Evolutionary conservation across 2,113 vertebrate genomes (phyloP).

Genomic region (Mixornis gularis): DNA sequence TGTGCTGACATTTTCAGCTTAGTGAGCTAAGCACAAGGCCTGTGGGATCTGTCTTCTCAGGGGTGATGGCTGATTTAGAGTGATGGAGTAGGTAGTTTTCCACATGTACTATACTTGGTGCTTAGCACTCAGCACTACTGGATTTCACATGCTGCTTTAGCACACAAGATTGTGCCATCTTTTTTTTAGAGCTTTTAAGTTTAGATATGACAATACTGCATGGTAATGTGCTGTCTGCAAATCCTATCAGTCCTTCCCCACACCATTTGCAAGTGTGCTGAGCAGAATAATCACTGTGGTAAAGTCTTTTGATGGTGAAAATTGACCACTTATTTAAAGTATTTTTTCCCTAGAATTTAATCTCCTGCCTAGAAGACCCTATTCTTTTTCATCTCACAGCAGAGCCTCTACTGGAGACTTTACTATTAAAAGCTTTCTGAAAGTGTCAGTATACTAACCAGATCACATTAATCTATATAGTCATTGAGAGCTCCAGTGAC

Average conservation of each 20-base stretch:
- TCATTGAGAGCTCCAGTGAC: background rate
- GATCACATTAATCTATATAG: conserved; percentile 26
- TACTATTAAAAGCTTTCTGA: conserved; percentile 12
- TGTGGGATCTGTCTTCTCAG: background rate
- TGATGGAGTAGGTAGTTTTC: background rate
- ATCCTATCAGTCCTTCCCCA: background rate
- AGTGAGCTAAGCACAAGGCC: background rate
- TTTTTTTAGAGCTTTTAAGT: background rate
- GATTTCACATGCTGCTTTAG: background rate
- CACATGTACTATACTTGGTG: background rate
- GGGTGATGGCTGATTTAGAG: background rate
- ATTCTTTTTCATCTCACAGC: background rate
- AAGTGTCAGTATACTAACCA: conserved; percentile 20
- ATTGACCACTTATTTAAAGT: background rate
- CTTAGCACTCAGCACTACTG: background rate
- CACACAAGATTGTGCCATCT: background rate
- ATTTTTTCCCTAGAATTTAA: background rate
- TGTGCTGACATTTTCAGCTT: background rate
- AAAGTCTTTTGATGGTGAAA: conserved; percentile 8
- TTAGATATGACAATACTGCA: background rate
- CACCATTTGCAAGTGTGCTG: background rate
- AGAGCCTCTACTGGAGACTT: background rate
- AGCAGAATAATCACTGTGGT: background rate
- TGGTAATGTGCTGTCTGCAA: background rate
- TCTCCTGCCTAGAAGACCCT: background rate